phyloP scores from a whole-genome alignment of 2,888 invertebrate species.

The Erebia aethiops region DNA sequence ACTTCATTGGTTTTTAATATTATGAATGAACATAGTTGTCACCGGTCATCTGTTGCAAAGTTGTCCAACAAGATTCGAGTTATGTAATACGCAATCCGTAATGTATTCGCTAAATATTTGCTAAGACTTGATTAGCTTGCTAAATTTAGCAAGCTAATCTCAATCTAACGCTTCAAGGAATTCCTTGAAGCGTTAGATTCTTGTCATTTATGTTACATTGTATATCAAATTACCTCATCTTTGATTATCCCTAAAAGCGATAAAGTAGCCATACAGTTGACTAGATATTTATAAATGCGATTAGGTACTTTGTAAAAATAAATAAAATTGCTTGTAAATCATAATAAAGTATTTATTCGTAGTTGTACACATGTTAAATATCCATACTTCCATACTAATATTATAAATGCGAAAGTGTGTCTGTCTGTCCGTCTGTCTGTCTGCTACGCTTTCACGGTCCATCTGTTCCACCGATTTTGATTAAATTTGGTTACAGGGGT shows the following conservation, averaged over 20 bases:
- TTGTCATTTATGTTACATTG: constrained; percentile 9
- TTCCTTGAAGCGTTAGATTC: constrained; percentile 13
- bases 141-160: too few species aligned
- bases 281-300: not conserved
- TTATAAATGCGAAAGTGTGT: too few species aligned
- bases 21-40: constrained; percentile 36
- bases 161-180: too few species aligned
- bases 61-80: constrained; percentile 30
- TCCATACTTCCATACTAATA: too few species aligned
- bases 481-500: too few species aligned
- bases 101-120: constrained; percentile 31
- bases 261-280: not conserved
- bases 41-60: constrained; percentile 30
- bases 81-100: constrained; percentile 29
- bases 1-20: constrained; percentile 38
- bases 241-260: not conserved
- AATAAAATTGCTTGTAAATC: not conserved
- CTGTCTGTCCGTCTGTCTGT: too few species aligned
- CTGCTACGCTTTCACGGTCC: too few species aligned
- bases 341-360: not conserved
- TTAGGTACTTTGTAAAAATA: not conserved
- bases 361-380: too few species aligned
- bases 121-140: constrained; percentile 18
- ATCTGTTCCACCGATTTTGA: too few species aligned
- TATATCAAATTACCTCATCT: not conserved